These are phyloP conservation scores for Phragmatobia fuliginosa DNA, from an alignment of 2,888 invertebrate genomes.

Conservation along the genomic window DNA sequence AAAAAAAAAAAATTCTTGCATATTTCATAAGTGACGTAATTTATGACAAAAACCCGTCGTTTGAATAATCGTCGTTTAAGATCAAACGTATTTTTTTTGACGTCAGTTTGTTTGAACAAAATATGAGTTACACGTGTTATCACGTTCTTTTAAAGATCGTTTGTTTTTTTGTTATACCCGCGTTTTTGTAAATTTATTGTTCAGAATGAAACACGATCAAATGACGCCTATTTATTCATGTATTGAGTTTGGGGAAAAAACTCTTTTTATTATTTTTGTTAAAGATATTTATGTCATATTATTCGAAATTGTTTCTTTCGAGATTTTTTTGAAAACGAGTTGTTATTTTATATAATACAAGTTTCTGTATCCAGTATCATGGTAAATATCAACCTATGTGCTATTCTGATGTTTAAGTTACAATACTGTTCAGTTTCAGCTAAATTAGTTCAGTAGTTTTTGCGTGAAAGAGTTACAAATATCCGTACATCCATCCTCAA, in stretches of 20 bases:
- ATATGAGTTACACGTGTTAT: conserved; percentile 12
- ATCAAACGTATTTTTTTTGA: not conserved
- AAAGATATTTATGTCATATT: not conserved
- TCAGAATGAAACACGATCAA: not conserved
- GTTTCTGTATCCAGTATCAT: too few species aligned
- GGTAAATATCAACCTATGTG: too few species aligned
- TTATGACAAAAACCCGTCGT: not conserved
- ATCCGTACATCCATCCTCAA: too few species aligned
- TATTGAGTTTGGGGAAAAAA: not conserved
- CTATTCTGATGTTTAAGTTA: too few species aligned
- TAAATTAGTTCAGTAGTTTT: too few species aligned
- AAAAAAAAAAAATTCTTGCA: too few species aligned
- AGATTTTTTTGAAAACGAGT: not conserved
- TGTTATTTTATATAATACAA: not conserved
- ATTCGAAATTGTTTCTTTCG: not conserved
- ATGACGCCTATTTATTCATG: not conserved
- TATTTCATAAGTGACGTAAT: not conserved
- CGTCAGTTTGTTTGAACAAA: conserved; percentile 8
- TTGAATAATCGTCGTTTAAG: conserved; percentile 2
- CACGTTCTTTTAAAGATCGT: conserved; percentile 19
- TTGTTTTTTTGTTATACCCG: conserved; percentile 8
- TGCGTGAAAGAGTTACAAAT: too few species aligned
- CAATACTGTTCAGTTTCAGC: too few species aligned
- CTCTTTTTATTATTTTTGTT: not conserved
- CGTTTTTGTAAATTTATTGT: not conserved